Evolutionary conservation across 2,888 invertebrate genomes (phyloP), one percentile per base, ranked within the genome.

Genomic region (Alviniconcha strummeri): DNA sequence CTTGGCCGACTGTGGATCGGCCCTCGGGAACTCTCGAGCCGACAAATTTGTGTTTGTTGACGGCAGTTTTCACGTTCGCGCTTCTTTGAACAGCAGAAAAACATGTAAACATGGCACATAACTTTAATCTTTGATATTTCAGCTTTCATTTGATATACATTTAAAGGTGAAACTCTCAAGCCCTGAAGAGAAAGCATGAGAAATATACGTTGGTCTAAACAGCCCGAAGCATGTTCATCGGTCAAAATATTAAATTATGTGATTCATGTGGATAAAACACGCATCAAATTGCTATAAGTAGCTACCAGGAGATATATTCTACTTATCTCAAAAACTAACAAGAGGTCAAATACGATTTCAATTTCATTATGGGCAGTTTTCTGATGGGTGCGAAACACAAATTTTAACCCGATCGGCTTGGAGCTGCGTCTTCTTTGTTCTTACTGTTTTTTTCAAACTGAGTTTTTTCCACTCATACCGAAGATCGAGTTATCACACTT

Each of bases 41-140:
- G 56, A 8, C 56, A n/a, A 76, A 56, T 55, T 76, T 76, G 76
- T 76, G 76, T 76, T 76, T 76, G 76, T 76, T 76, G 11, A 52
- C 52, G 19, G 55, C 52, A n/a, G 17, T 76, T 56, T 76, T 15
- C 19, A 17, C 17, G 56, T n/a, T 55, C 7, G 3, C 56, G n/a
- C 6, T 11, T 56, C 8, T 36, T 57, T 15, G 9, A 56, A 17
- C 8, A 76, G n/a, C 15, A 5, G 17, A 56, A 55, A 9, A 5
- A 56, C 5, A 55, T 9, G n/a, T 4, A 57, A 7, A 56, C 52
- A 76, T 76, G 7, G n/a, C 17, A 76, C n/a, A 76, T 56, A 56
- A 76, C 57, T 56, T 15, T 6, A 76, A 76, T 57, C n/a, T 9
- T 17, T 56, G n/a, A n/a, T n/a, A 17, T n/a, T 52, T n/a, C 4